A percentile compares a stretch with the other conserved stretches of the same genome.
These are phyloP conservation scores for Leucania comma DNA, from an alignment of 2,888 invertebrate species.

Conservation along the genomic window DNA sequence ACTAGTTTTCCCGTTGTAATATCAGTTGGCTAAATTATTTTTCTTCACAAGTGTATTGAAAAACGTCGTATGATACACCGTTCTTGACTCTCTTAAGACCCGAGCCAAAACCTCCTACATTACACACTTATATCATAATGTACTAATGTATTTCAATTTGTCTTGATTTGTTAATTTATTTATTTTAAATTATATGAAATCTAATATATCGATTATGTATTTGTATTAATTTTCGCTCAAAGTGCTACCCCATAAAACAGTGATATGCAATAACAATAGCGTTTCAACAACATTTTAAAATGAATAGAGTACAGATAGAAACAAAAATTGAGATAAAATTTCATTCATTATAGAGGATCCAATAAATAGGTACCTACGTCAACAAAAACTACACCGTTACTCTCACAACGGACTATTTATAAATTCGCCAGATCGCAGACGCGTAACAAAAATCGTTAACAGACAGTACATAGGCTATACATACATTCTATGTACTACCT, in stretches of 20 bases:
- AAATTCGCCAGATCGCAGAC: slow-evolving; percentile 28
- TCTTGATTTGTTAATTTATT: slow-evolving; percentile 9
- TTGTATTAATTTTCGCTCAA: slow-evolving; percentile 24
- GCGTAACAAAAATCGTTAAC: slow-evolving; percentile 62
- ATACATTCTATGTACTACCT: slow-evolving; percentile 36
- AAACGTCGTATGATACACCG: no score
- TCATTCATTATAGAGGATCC: background rate
- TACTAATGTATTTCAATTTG: no score
- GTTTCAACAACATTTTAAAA: background rate
- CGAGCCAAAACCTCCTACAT: no score
- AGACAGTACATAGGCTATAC: slow-evolving; percentile 51
- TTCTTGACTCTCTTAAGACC: no score
- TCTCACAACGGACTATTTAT: slow-evolving; percentile 32
- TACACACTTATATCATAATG: no score
- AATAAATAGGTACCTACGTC: background rate
- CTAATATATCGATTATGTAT: slow-evolving; percentile 9
- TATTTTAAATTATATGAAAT: slow-evolving; percentile 21
- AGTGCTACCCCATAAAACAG: background rate
- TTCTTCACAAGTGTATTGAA: no score
- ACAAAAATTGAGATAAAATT: background rate
- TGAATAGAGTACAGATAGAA: background rate
- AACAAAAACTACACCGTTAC: slow-evolving; percentile 22
- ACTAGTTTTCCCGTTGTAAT: no score
- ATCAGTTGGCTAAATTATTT: no score
- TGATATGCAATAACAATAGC: background rate